Evolutionary conservation across 2,797 vertebrate genomes (phyloP), one percentile per base, ranked within the genome.

Genomic region (Buceros bicornis): DNA sequence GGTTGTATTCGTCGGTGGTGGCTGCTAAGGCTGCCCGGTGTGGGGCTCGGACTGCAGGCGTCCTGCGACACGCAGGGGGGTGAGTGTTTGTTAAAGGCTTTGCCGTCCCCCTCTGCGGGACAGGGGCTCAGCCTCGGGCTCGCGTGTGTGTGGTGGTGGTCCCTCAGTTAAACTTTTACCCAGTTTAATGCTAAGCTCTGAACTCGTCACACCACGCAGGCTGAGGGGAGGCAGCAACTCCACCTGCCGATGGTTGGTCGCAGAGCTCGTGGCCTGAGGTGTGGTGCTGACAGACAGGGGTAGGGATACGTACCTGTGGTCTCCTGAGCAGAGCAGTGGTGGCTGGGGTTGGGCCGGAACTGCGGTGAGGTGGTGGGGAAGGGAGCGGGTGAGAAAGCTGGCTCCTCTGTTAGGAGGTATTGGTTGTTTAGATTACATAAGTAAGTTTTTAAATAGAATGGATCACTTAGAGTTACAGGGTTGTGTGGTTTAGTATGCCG

Each of bases 161-260:
- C 22, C 48, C 15, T 17, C n/a, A 13, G 47, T 22, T 15, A 16
- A 29, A 28, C 13, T 1, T 5, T 60, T 22, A 15, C 6, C 12
- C 10, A 5, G 1, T n/a, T 19, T 18, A 16, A 14, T 3, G 3
- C 17, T 4, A 7, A 13, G 17, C 8, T 22, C 18, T 16, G 26
- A 16, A 8, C 21, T 1, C 2, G 2, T 35, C 18, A 4, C 19
- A 3, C 17, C 22, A 1, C 9, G 29, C 33, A 62, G 50, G n/a
- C 33, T 42, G 42, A 12, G 50, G 4, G 9, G 16, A 48, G 57
- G 84, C 57, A 47, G 35, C 31, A 28, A 5, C n/a, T 8, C 0
- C 19, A 6, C 18, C 21, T 51, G 3, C 31, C 2, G 5, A 16
- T 9, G 45, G 37, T 31, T 37, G 37, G n/a, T 16, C 13, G 47